phyloP scores from a whole-genome alignment of 2,113 vertebrate species.

The Tachysurus fulvidraco region DNA sequence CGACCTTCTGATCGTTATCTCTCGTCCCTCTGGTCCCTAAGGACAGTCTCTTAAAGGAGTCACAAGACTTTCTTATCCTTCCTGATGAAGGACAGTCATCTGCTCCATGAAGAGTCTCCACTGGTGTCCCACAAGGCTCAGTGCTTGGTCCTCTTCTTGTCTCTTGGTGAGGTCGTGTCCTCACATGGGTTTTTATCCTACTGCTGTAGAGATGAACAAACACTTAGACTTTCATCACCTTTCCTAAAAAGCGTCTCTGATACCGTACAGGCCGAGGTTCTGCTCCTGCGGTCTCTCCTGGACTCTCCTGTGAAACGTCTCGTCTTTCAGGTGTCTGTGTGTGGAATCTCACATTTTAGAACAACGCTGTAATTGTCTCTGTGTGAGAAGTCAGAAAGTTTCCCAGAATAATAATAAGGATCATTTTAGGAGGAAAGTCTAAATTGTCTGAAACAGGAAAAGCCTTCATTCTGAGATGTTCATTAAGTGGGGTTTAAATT shows the following conservation, averaged over 20 bases:
- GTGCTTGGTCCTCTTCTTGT: too few species aligned
- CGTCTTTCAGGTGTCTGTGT: not conserved
- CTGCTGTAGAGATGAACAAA: too few species aligned
- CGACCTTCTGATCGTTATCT: too few species aligned
- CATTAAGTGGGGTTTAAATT: slow-evolving; percentile 1
- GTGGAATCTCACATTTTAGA: not conserved
- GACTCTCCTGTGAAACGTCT: not conserved
- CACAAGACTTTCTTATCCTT: too few species aligned
- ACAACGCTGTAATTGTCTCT: not conserved
- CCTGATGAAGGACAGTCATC: too few species aligned
- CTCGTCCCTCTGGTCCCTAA: too few species aligned
- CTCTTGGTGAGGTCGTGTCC: too few species aligned
- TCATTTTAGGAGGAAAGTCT: not conserved
- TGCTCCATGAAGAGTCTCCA: too few species aligned
- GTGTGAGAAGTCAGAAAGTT: not conserved
- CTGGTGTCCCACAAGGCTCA: too few species aligned
- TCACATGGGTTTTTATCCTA: too few species aligned
- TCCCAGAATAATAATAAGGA: not conserved
- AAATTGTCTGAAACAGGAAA: not conserved
- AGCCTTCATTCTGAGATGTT: not conserved
- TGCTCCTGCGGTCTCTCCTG: not conserved
- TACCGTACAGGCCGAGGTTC: not conserved
- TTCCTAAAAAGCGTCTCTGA: not conserved
- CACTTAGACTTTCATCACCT: too few species aligned
- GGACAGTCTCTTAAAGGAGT: too few species aligned